Evolutionary conservation across 2,888 invertebrate species (phyloP).

Genomic region (Emmelina monodactyla): DNA sequence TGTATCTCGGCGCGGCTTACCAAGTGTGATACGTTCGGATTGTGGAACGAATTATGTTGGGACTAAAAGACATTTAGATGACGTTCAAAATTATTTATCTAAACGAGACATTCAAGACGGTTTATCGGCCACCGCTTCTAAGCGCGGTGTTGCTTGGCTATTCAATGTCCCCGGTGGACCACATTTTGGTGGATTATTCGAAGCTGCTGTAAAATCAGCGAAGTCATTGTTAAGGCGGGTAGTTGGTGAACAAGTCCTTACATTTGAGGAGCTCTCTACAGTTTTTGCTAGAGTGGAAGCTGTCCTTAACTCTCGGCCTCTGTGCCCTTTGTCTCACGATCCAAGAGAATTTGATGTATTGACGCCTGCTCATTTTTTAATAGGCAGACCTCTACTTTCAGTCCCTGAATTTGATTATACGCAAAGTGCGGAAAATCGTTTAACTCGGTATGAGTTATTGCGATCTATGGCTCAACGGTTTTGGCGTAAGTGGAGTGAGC

Average conservation of each 20-base stretch:
- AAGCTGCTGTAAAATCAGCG: background rate
- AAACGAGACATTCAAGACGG: conserved; percentile 2
- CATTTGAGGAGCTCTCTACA: background rate
- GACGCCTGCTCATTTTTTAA: no score
- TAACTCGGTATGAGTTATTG: no score
- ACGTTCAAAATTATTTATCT: conserved; percentile 4
- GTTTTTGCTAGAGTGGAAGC: no score
- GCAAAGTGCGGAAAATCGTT: background rate
- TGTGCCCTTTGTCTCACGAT: no score
- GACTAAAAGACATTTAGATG: conserved; percentile 8
- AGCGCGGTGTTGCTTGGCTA: background rate
- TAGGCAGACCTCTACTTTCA: background rate
- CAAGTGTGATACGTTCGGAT: conserved; percentile 8
- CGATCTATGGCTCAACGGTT: no score
- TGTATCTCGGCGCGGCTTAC: conserved; percentile 10
- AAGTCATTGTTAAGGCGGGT: background rate
- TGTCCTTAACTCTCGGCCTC: no score
- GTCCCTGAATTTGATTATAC: background rate
- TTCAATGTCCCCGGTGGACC: background rate
- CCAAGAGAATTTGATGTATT: no score
- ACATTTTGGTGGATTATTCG: background rate
- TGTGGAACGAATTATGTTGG: conserved; percentile 13
- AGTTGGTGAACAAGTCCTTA: background rate
- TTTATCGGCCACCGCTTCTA: no score
- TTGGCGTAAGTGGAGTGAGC: no score